Percentiles rank a stretch among this genome's conserved stretches.
Evolutionary conservation across 1,140 invertebrate species (phyloP).

Genomic region (Chironomus striatipennis): DNA sequence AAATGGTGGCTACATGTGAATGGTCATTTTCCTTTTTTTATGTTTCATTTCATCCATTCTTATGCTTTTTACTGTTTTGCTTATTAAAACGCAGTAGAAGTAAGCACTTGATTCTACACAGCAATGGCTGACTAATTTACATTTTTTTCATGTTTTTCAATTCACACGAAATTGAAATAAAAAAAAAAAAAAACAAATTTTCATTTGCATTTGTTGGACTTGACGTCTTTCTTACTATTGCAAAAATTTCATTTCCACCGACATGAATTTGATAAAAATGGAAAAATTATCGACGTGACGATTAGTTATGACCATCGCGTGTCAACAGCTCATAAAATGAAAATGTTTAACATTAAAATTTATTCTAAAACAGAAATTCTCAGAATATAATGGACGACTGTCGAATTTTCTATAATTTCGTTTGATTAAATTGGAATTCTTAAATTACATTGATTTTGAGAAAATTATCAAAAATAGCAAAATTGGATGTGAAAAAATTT

Average conservation of each 20-base stretch:
- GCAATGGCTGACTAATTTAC: background rate
- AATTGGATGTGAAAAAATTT: too few relatives aligned
- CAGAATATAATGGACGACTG: background rate
- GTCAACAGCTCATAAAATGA: background rate
- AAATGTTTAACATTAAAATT: background rate
- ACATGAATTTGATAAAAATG: background rate
- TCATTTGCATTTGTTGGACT: too few relatives aligned
- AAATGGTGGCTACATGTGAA: conserved; percentile 2
- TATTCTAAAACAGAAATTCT: background rate
- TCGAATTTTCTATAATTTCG: too few relatives aligned
- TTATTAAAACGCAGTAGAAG: background rate
- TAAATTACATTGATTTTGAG: too few relatives aligned
- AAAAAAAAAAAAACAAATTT: background rate
- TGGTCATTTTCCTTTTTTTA: background rate
- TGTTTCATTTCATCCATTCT: background rate
- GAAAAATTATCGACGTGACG: background rate
- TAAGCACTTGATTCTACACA: background rate
- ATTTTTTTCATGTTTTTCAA: too few relatives aligned
- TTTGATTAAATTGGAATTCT: too few relatives aligned
- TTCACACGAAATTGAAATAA: background rate
- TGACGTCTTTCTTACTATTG: too few relatives aligned
- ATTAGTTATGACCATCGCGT: background rate
- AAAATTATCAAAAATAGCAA: too few relatives aligned
- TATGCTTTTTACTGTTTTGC: background rate
- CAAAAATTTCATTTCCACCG: background rate